Evolutionary conservation across 1,140 invertebrate species (phyloP).

Genomic region (Lordiphosa collinella): DNA sequence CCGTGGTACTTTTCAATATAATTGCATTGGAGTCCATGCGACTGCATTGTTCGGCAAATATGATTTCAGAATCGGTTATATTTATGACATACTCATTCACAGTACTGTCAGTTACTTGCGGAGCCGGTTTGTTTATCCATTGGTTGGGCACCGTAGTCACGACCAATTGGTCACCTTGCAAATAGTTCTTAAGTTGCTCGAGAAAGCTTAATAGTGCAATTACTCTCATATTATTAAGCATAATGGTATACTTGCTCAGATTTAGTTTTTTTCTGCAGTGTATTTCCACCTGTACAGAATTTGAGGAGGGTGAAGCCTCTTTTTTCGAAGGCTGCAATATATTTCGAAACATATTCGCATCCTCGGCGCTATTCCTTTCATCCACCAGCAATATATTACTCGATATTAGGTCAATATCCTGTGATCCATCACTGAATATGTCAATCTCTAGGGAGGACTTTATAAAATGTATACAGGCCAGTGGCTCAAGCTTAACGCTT

Average conservation of each 20-base stretch:
- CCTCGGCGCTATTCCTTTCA: conserved; percentile 82
- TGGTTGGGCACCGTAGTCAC: conserved; percentile 18
- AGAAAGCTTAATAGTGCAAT: conserved; percentile 97
- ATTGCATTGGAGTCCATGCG: conserved; percentile 94
- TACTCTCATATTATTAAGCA: conserved; percentile 96
- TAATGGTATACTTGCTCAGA: conserved; percentile 91
- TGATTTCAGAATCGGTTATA: conserved; percentile 96
- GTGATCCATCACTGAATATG: conserved; percentile 91
- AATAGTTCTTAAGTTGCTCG: conserved; percentile 90
- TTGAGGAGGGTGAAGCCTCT: conserved; percentile 80
- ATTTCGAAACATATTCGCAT: conserved; percentile 89
- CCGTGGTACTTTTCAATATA: conserved; percentile 95
- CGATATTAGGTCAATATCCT: conserved; percentile 95
- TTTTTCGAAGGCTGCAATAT: conserved; percentile 89
- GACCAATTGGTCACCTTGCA: conserved; percentile 80
- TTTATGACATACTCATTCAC: conserved; percentile 91
- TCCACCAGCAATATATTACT: conserved; percentile 94
- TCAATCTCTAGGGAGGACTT: conserved; percentile 92
- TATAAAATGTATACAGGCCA: conserved; percentile 95
- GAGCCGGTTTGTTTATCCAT: conserved; percentile 7
- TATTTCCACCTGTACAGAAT: conserved; percentile 90
- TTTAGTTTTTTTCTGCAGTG: conserved; percentile 88
- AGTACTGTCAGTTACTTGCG: conserved; percentile 14
- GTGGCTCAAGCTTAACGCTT: conserved; percentile 77
- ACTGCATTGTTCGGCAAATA: conserved; percentile 94